Evolutionary conservation across 2,113 vertebrate species (phyloP).

Genomic region (Falco punctatus): DNA sequence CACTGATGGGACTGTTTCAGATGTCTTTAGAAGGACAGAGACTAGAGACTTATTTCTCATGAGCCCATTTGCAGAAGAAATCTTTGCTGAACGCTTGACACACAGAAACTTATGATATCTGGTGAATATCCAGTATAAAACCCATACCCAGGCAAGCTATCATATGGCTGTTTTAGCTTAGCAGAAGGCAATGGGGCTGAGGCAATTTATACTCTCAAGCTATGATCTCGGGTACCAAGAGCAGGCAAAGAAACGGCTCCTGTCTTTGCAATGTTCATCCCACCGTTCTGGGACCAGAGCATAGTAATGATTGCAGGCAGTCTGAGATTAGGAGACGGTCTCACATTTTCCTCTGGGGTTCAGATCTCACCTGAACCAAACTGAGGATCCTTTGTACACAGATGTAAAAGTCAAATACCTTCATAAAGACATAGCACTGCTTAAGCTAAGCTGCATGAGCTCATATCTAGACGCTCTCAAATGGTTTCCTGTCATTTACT

Average conservation of each 20-base stretch:
- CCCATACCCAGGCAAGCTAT: not conserved
- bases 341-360: not conserved
- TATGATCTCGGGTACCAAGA: fast-evolving
- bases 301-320: not conserved
- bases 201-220: not conserved
- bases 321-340: not conserved
- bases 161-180: not conserved
- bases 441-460: not conserved
- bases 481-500: not conserved
- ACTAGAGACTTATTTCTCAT: not conserved
- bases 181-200: not conserved
- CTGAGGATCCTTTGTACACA: not conserved
- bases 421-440: not conserved
- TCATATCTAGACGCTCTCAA: not conserved
- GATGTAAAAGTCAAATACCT: not conserved
- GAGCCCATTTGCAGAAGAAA: not conserved
- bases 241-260: not conserved
- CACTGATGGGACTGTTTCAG: not conserved
- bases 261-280: not conserved
- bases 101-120: not conserved
- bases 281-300: not conserved
- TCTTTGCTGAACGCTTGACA: not conserved
- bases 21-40: not conserved
- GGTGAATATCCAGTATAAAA: not conserved
- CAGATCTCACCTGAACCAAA: not conserved